Evolutionary conservation across 2,113 vertebrate genomes (phyloP).

Genomic region (Callorhinus ursinus): DNA sequence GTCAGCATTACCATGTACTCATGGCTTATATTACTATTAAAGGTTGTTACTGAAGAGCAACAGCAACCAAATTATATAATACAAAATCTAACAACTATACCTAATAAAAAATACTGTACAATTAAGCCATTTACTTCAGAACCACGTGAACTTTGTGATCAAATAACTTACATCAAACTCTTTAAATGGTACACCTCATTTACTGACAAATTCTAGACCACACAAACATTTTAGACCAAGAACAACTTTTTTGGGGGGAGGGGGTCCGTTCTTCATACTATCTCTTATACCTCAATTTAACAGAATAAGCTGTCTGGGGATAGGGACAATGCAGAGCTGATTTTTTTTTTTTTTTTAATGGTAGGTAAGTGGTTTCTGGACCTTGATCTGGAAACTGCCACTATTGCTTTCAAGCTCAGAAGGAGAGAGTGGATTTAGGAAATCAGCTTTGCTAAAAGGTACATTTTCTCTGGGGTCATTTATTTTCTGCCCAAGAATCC

Average conservation of each 20-base stretch:
- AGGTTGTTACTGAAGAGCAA: conserved; percentile 71
- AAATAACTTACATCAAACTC: conserved; percentile 38
- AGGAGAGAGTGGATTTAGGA: background rate
- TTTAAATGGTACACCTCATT: background rate
- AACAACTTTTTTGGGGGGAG: background rate
- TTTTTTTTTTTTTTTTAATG: background rate
- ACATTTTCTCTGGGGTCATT: background rate
- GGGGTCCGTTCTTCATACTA: background rate
- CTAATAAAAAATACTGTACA: conserved; percentile 70
- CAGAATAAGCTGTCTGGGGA: background rate
- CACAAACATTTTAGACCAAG: conserved; percentile 7
- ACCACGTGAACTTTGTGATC: conserved; percentile 46
- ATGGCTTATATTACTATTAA: conserved; percentile 66
- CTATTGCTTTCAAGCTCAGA: too few species aligned
- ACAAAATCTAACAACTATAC: conserved; percentile 41
- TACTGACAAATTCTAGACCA: conserved; percentile 10
- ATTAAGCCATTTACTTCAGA: conserved; percentile 70
- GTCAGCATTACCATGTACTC: background rate
- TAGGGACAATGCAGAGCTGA: background rate
- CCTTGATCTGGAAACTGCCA: background rate
- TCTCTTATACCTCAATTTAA: background rate
- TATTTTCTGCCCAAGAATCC: background rate
- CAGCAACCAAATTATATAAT: conserved; percentile 65
- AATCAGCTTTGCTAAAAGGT: background rate
- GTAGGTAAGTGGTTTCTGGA: background rate